These are phyloP conservation scores for Argyrosomus regius DNA, from an alignment of 2,797 vertebrate species.

Conservation along the genomic window DNA sequence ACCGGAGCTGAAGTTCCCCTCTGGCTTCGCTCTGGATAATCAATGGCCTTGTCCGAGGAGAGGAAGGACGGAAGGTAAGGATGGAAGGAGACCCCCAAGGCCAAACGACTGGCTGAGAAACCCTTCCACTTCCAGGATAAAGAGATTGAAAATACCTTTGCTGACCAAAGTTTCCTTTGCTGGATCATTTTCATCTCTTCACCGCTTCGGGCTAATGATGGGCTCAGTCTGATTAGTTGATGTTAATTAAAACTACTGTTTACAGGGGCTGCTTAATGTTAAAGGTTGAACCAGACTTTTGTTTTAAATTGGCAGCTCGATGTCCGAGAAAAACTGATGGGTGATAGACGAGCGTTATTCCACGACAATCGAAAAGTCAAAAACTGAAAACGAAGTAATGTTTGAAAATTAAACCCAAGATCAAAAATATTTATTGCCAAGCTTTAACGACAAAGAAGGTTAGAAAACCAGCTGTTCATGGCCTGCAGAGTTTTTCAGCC, in stretches of 20 bases:
- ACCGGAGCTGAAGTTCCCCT: conserved; percentile 67
- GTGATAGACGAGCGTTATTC: background rate
- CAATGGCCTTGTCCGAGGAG: conserved; percentile 47
- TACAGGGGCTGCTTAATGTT: conserved; percentile 19
- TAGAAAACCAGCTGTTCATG: too few relatives aligned
- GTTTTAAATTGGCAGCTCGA: background rate
- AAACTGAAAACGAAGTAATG: background rate
- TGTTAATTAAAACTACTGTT: conserved; percentile 49
- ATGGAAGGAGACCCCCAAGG: conserved; percentile 34
- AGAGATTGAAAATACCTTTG: conserved; percentile 52
- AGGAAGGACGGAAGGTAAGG: conserved; percentile 43
- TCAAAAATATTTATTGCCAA: too few relatives aligned
- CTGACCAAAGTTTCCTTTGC: conserved; percentile 44
- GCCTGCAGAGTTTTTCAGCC: too few relatives aligned
- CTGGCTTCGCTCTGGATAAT: conserved; percentile 53
- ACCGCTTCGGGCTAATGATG: conserved; percentile 15
- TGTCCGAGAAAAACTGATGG: background rate
- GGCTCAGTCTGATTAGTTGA: conserved; percentile 20
- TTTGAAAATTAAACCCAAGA: background rate
- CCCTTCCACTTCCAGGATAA: conserved; percentile 17
- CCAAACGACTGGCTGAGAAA: conserved; percentile 4
- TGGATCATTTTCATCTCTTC: conserved; percentile 22
- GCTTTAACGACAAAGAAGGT: too few relatives aligned
- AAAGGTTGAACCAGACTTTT: conserved; percentile 22
- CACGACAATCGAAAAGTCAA: background rate